A percentile compares a stretch with the other conserved stretches of the same genome.
These are phyloP conservation scores for Parascotia fuliginaria DNA, from an alignment of 2,888 invertebrate genomes.

Conservation along the genomic window DNA sequence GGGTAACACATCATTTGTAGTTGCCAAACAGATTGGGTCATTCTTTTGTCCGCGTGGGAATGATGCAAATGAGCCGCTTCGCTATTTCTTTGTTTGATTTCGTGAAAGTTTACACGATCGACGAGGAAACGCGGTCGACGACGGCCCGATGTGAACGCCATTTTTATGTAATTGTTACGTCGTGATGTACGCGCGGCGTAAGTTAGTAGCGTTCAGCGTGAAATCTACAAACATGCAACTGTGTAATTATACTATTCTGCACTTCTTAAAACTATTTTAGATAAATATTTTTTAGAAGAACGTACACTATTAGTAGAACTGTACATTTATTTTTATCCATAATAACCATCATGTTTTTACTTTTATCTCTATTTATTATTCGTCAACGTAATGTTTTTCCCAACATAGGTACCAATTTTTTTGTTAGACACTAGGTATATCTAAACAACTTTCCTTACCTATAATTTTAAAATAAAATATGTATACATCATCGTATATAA, in stretches of 20 bases:
- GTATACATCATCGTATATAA: no score
- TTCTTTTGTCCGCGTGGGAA: constrained; percentile 85
- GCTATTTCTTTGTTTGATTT: constrained; percentile 86
- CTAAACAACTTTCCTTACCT: no score
- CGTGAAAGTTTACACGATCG: constrained; percentile 86
- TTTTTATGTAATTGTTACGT: constrained; percentile 86
- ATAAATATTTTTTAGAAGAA: no score
- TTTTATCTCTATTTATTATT: no score
- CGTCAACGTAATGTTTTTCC: no score
- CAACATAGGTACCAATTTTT: no score
- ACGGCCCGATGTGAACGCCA: constrained; percentile 81
- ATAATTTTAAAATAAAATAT: no score
- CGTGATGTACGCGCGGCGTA: constrained; percentile 59
- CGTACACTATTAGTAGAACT: no score
- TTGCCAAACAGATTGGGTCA: constrained; percentile 83
- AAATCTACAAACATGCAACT: constrained; percentile 10
- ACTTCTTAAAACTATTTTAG: not conserved
- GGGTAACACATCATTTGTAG: constrained; percentile 78
- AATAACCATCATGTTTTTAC: no score
- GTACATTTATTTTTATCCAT: no score
- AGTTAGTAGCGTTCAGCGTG: constrained; percentile 49
- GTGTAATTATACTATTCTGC: no score
- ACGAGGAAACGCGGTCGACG: constrained; percentile 81
- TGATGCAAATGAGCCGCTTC: constrained; percentile 83
- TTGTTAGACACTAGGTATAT: no score